These are phyloP conservation scores for Halictus ligatus DNA, from an alignment of 2,888 invertebrate species.

Conservation along the genomic window DNA sequence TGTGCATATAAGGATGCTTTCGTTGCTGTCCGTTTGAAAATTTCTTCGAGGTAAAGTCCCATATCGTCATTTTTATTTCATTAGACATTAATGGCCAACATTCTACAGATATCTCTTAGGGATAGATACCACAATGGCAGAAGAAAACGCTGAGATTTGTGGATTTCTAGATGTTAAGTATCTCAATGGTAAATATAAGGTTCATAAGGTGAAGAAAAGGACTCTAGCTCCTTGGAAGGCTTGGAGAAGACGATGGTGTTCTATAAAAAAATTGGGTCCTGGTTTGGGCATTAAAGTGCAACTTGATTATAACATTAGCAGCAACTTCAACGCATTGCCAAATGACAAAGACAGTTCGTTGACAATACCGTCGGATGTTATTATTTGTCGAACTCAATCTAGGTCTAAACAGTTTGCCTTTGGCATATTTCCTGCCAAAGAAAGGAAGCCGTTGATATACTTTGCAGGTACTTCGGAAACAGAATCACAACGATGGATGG, in stretches of 20 bases:
- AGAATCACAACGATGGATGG: conserved; percentile 90
- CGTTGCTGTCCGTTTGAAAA: background rate
- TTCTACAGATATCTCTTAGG: conserved; percentile 7
- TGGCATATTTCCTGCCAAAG: conserved; percentile 87
- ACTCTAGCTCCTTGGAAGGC: conserved; percentile 77
- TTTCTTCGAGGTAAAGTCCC: background rate
- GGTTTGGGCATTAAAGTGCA: conserved; percentile 74
- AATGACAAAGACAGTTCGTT: conserved; percentile 76
- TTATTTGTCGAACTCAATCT: conserved; percentile 88
- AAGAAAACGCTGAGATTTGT: conserved; percentile 72
- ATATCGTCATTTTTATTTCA: background rate
- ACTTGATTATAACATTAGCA: conserved; percentile 73
- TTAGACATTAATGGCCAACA: too few relatives aligned
- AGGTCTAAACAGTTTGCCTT: conserved; percentile 89
- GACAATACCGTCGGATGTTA: conserved; percentile 86
- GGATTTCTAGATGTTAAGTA: conserved; percentile 81
- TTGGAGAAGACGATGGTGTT: conserved; percentile 82
- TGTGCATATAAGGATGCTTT: conserved; percentile 9
- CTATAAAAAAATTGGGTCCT: conserved; percentile 75
- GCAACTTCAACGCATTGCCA: conserved; percentile 49
- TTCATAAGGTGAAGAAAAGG: conserved; percentile 77
- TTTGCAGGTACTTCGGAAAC: conserved; percentile 88
- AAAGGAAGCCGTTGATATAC: conserved; percentile 87
- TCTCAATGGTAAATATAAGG: conserved; percentile 75
- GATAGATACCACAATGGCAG: conserved; percentile 40